Base-by-base conservation (phyloP, 2,888 invertebrate genomes). In the Meganola albula region DNA sequence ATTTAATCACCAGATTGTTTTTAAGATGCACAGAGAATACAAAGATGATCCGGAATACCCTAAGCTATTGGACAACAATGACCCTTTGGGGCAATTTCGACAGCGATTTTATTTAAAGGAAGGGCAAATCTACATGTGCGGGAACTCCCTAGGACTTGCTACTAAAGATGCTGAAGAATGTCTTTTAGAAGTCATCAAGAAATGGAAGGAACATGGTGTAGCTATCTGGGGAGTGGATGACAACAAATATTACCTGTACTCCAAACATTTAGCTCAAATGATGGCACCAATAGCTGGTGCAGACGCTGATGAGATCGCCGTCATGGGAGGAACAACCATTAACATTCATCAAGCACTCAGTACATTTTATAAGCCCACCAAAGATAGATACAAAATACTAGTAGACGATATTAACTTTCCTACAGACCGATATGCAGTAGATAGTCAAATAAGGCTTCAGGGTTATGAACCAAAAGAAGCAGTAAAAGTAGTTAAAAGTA, bases 341-440 rank as follows among this genome's bases (percentile, higher is more conserved):
- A 74, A 67, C 29, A 72, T 82, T 4, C 83, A 83, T 34, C 76
- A 78, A 56, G 65, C 63, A 1, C 59, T 83, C 10, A 73, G 73
- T 36, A 80, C 82, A 0, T 72, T 82, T 24, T 83, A 82, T 33
- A 71, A 74, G 35, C 83, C 83, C 1, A 72, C 65, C 2, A 52
- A 51, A 24, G 43, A 54, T 0, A 70, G 52, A 22, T 80, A 72
- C 48, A 83, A 77, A 57, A 79, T 83, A 28, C 37, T 83, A 1
- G 71, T 82, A 0, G 83, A 83, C 20, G 59, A 83, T 27, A 52
- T 79, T 0, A 83, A 83, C 32, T 83, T 83, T 21, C 72, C 83
- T 0, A 78, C 82, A 1, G 82, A 83, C 34, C 62, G 74, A 12
- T 83, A 82, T 36, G 83, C 76, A 3, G 61, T 82, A 0, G 82